These are phyloP conservation scores for Menura novaehollandiae DNA, from an alignment of 2,113 vertebrate genomes.

Conservation along the genomic window DNA sequence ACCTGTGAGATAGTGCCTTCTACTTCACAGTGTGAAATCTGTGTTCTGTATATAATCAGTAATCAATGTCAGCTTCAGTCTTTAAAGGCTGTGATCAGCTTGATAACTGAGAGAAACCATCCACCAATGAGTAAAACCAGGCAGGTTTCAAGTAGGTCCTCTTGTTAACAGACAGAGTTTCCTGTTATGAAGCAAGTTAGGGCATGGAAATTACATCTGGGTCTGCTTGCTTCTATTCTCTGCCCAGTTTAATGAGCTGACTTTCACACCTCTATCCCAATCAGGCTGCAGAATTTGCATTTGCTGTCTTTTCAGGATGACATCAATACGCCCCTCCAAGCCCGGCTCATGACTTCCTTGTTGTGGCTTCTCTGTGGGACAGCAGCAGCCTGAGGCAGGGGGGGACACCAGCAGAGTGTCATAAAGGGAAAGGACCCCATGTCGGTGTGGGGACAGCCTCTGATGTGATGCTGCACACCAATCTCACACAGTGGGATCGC, in stretches of 20 bases:
- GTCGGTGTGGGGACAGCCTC: not conserved
- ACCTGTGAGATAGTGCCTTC: rapidly evolving
- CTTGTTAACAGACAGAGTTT: not conserved
- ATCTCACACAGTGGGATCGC: not conserved
- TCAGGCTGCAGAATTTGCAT: not conserved
- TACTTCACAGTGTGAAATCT: not conserved
- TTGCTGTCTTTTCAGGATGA: not conserved
- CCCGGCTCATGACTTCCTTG: not conserved
- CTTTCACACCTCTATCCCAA: not conserved
- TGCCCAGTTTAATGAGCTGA: not conserved
- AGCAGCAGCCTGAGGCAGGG: no score
- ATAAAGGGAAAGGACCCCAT: not conserved
- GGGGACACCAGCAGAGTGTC: not conserved
- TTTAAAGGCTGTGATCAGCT: not conserved
- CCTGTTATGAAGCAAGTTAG: not conserved
- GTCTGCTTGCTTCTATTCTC: not conserved
- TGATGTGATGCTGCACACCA: not conserved
- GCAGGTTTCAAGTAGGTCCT: not conserved
- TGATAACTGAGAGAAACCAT: not conserved
- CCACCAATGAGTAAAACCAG: not conserved
- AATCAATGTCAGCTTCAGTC: not conserved
- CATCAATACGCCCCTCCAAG: not conserved
- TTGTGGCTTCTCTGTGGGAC: not conserved
- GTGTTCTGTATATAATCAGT: not conserved
- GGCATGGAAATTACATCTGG: not conserved